phyloP scores from a whole-genome alignment of 2,797 vertebrate species.

The Chromis chromis region DNA sequence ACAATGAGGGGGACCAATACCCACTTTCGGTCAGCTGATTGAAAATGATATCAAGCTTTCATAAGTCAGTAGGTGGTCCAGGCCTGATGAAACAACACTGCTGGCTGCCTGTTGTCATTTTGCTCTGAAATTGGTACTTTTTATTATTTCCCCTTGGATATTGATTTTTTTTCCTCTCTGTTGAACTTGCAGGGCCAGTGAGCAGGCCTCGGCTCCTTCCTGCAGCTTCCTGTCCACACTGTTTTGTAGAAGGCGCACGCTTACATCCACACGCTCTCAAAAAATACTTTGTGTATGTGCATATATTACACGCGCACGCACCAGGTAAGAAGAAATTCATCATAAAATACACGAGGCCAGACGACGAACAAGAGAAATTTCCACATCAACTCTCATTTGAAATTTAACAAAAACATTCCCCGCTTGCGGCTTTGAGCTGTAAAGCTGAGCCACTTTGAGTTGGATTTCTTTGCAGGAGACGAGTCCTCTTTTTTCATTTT shows the following conservation, averaged over 20 bases:
- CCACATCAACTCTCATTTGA: background rate
- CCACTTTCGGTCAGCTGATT: constrained; percentile 27
- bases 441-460: background rate
- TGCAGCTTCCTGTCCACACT: constrained; percentile 48
- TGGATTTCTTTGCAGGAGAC: background rate
- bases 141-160: constrained; percentile 70
- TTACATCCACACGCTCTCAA: background rate
- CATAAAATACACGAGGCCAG: constrained; percentile 13
- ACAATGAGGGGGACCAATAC: constrained; percentile 18
- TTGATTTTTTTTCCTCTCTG: constrained; percentile 72
- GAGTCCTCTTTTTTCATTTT: background rate
- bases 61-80: constrained; percentile 42
- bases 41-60: constrained; percentile 54
- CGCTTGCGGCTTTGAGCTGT: background rate
- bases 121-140: constrained; percentile 55
- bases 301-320: background rate
- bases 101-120: constrained; percentile 52
- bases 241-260: constrained; percentile 32
- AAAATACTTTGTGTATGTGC: background rate
- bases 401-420: background rate
- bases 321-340: constrained; percentile 22
- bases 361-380: background rate
- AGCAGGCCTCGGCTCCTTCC: constrained; percentile 42
- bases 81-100: constrained; percentile 56
- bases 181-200: constrained; percentile 54